These are phyloP conservation scores for Limnothrissa miodon DNA, from an alignment of 2,113 vertebrate genomes.

Conservation along the genomic window DNA sequence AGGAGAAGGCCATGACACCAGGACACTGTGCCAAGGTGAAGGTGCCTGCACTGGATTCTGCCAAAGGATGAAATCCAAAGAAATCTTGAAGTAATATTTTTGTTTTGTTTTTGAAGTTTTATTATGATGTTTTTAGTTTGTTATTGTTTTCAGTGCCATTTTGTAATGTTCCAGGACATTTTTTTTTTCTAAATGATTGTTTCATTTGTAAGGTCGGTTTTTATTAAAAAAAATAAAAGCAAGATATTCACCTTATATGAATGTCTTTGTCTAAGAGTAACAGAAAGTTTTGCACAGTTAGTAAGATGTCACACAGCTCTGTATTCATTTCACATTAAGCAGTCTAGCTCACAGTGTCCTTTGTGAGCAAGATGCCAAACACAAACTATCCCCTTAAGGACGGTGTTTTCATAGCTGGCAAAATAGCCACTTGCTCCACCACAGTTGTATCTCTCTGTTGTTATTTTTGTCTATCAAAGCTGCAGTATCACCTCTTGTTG, in stretches of 20 bases:
- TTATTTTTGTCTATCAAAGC: conserved; percentile 12
- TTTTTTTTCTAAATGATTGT: conserved; percentile 44
- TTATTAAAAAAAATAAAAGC: conserved; percentile 37
- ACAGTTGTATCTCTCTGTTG: neutral
- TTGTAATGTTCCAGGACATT: conserved; percentile 46
- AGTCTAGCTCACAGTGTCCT: neutral
- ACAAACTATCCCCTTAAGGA: neutral
- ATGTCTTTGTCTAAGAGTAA: conserved; percentile 58
- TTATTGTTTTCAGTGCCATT: conserved; percentile 28
- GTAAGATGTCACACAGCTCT: neutral
- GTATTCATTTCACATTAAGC: neutral
- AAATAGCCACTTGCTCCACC: conserved; percentile 5
- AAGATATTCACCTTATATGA: conserved; percentile 51
- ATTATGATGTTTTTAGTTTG: conserved; percentile 34
- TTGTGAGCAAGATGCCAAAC: neutral
- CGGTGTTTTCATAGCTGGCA: neutral
- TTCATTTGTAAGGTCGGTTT: conserved; percentile 51
- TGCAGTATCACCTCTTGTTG: conserved; percentile 23
- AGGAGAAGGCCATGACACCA: conserved; percentile 49
- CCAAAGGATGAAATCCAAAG: conserved; percentile 71
- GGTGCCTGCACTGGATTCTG: conserved; percentile 82
- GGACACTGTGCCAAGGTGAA: conserved; percentile 73
- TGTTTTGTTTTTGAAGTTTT: conserved; percentile 86
- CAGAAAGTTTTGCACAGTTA: conserved; percentile 37
- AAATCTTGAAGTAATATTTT: conserved; percentile 65